Base-by-base conservation (phyloP, 2,888 invertebrate genomes). In the Eugnorisma glareosa region DNA sequence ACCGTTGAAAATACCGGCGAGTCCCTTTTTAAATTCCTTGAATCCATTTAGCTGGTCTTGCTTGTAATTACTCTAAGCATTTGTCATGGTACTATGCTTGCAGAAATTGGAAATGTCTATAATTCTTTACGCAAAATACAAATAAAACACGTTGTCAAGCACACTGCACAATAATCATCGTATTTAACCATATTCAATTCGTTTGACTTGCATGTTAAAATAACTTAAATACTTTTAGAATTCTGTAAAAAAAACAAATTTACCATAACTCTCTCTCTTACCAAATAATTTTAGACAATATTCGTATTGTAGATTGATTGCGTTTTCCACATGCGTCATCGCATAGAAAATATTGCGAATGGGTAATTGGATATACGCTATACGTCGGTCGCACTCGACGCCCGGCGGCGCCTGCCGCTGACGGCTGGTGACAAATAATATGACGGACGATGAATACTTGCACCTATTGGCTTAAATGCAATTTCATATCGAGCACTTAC, bases 281-380 rank as follows among this genome's bases (percentile, higher is more conserved):
- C 79, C 64, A 71, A 84, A 86, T 85, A 79, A 82, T 86, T 89
- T 85, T 89, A 82, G 80, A 83, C 86, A 77, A 89, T 87, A 90
- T 89, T 88, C 86, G 89, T 85, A 76, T 81, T 84, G 91, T 91
- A 93, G 95, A 96, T 95, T 95, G 95, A 96, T 96, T 95, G 95
- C 93, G 91, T 93, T 94, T 92, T 88, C 88, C 89, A 87, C 90
- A 91, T 90, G 92, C 94, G 94, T 94, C 95, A 95, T 93, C 91
- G 92, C 93, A 94, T 96, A 95, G 95, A 96, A 96, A 96, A 96
- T 96, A 96, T 96, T 94, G 95, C 95, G 94, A 93, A 93, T 94
- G 93, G 91, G 94, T 96, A 96, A 96, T 96, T 96, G 96, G 95
- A 95, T 92, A 91, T 93, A 93, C 92, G 93, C 91, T 90, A 90